phyloP scores from a whole-genome alignment of 2,797 vertebrate species.

The Acipenser transmontanus region DNA sequence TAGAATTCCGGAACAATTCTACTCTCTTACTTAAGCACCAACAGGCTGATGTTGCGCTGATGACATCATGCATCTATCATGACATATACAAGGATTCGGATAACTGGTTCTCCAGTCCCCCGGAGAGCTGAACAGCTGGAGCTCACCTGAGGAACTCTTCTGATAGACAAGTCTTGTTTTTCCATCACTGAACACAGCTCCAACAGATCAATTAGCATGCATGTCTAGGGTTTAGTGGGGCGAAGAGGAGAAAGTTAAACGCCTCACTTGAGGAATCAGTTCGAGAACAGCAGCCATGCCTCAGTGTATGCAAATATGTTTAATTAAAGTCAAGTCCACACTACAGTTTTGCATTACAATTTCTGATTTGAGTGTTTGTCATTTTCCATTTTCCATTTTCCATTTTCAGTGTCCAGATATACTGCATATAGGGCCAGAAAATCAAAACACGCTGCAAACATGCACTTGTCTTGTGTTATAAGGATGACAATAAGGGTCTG shows the following conservation, averaged over 20 bases:
- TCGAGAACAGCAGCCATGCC: no score
- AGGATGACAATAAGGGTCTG: no score
- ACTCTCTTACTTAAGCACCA: background rate
- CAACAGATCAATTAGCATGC: constrained; percentile 7
- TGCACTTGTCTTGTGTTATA: no score
- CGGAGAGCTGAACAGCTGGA: constrained; percentile 23
- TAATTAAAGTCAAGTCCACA: no score
- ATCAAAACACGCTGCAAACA: no score
- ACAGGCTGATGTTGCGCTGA: background rate
- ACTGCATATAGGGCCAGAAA: no score
- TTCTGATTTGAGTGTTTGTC: no score
- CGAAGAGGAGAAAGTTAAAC: background rate
- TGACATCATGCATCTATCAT: background rate
- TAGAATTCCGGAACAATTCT: background rate
- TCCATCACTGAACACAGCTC: constrained; percentile 14
- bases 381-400: no score
- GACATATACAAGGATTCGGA: background rate
- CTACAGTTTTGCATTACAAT: no score
- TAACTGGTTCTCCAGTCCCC: background rate
- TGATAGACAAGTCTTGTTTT: constrained; percentile 18
- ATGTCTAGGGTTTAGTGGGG: background rate
- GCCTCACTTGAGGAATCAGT: no score
- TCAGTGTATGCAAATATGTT: no score
- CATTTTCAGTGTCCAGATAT: no score
- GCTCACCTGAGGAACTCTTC: constrained; percentile 20